Conservation (phyloP, 1,140 invertebrate genomes). For the Trissolcus basalis region DNA sequence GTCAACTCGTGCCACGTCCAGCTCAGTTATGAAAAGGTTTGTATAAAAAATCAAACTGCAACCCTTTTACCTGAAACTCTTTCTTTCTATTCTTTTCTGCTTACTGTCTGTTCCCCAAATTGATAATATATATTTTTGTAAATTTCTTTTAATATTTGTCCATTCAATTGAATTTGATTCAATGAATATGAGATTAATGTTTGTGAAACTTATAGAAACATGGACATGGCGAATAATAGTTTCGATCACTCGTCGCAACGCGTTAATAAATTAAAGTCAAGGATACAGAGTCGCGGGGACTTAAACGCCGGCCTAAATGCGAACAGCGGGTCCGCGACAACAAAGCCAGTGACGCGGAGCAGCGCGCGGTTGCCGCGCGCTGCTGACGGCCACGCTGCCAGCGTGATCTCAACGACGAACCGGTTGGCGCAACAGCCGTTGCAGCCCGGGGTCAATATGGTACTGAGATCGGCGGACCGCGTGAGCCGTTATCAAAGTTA, state of each 20-base stretch:
- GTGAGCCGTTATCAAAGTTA: slow-evolving; percentile 71
- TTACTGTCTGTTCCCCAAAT: too few relatives aligned
- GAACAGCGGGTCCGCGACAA: slow-evolving; percentile 55
- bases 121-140: too few relatives aligned
- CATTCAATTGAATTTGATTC: neutral
- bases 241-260: slow-evolving; percentile 66
- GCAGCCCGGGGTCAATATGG: slow-evolving; percentile 70
- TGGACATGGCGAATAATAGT: slow-evolving; percentile 65
- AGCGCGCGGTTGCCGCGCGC: slow-evolving; percentile 64
- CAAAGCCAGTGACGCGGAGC: slow-evolving; percentile 70
- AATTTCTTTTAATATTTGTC: too few relatives aligned
- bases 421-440: slow-evolving; percentile 60
- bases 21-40: slow-evolving; percentile 71
- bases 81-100: slow-evolving; percentile 14
- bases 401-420: slow-evolving; percentile 64
- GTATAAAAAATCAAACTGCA: slow-evolving; percentile 15
- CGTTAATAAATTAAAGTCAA: slow-evolving; percentile 67
- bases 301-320: slow-evolving; percentile 48
- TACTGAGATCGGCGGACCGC: slow-evolving; percentile 72
- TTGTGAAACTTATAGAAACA: slow-evolving; percentile 67
- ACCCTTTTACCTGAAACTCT: neutral
- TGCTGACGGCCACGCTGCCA: slow-evolving; percentile 58
- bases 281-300: slow-evolving; percentile 62
- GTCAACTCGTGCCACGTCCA: slow-evolving; percentile 63
- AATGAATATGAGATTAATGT: slow-evolving; percentile 10